Conservation (phyloP, 2,113 vertebrate species). For the Lagopus leucura region DNA sequence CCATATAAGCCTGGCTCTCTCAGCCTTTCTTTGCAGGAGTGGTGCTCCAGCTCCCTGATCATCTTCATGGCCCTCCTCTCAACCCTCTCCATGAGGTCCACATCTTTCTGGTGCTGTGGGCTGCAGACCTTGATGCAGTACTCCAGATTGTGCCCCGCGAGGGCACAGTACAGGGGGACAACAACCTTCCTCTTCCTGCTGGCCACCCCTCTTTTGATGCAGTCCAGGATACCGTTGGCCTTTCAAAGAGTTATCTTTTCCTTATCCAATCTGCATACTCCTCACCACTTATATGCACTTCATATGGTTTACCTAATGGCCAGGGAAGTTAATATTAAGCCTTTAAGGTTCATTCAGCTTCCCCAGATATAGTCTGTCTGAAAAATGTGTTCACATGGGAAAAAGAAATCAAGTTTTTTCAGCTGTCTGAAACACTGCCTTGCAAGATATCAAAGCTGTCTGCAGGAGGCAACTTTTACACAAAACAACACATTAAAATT, state of each 20-base stretch:
- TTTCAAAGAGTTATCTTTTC: background rate
- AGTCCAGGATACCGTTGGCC: too few relatives aligned
- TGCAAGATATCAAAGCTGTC: slow-evolving; percentile 15
- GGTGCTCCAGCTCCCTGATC: too few relatives aligned
- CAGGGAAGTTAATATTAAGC: background rate
- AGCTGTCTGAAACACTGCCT: slow-evolving; percentile 31
- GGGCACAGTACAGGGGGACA: too few relatives aligned
- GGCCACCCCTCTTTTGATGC: too few relatives aligned
- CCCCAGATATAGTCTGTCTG: background rate
- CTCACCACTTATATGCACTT: background rate
- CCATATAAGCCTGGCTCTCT: too few relatives aligned
- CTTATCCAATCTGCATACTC: background rate
- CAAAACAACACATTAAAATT: slow-evolving; percentile 10
- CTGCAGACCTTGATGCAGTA: too few relatives aligned
- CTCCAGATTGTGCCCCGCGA: too few relatives aligned
- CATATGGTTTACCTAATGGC: background rate
- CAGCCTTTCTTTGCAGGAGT: too few relatives aligned
- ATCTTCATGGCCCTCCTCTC: too few relatives aligned
- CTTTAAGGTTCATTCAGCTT: slow-evolving; percentile 18
- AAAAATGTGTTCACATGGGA: background rate
- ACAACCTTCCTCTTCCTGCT: too few relatives aligned
- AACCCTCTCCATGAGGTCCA: too few relatives aligned
- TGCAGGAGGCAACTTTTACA: slow-evolving; percentile 5
- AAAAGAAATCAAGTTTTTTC: slow-evolving; percentile 8
- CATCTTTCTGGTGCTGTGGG: too few relatives aligned